These are phyloP conservation scores for Montipora capitata DNA, from an alignment of 92 coral and sea anemone species.

Conservation along the genomic window DNA sequence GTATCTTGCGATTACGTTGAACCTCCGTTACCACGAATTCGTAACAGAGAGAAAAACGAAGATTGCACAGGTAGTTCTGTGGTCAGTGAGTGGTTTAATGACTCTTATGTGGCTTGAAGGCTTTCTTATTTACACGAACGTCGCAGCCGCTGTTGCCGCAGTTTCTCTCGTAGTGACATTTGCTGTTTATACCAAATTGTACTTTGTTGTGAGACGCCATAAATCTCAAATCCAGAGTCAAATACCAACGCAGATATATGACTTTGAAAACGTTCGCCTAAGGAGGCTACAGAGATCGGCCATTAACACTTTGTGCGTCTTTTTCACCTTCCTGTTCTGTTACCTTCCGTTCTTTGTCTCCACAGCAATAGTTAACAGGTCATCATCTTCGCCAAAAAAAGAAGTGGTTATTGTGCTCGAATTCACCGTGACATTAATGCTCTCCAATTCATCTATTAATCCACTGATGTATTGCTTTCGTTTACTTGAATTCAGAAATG, in stretches of 20 bases:
- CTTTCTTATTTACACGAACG: slow-evolving; percentile 14
- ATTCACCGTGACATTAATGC: slow-evolving; percentile 19
- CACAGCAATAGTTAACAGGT: neutral
- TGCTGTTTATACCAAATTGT: slow-evolving; percentile 16
- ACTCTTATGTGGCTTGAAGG: slow-evolving; percentile 34
- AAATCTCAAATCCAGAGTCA: slow-evolving; percentile 8
- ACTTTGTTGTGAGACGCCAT: slow-evolving; percentile 19
- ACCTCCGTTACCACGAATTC: slow-evolving; percentile 7
- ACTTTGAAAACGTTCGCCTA: neutral
- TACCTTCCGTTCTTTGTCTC: slow-evolving; percentile 24
- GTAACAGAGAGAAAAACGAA: slow-evolving; percentile 17
- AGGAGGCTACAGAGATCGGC: slow-evolving; percentile 12
- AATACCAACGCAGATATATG: neutral
- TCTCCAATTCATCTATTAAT: slow-evolving; percentile 28
- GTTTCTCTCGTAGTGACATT: slow-evolving; percentile 1
- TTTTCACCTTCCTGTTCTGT: slow-evolving; percentile 15
- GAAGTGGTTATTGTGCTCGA: neutral
- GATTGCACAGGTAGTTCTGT: neutral
- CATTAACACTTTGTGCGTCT: slow-evolving; percentile 15
- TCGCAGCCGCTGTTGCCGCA: neutral
- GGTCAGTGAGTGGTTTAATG: neutral
- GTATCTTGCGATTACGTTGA: slow-evolving; percentile 24
- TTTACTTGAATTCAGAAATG: slow-evolving; percentile 11
- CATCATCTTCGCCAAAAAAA: too few relatives aligned
- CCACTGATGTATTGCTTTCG: slow-evolving; percentile 43